Conservation (phyloP, 2,888 invertebrate genomes). For the Noctuana brunneofusca region DNA sequence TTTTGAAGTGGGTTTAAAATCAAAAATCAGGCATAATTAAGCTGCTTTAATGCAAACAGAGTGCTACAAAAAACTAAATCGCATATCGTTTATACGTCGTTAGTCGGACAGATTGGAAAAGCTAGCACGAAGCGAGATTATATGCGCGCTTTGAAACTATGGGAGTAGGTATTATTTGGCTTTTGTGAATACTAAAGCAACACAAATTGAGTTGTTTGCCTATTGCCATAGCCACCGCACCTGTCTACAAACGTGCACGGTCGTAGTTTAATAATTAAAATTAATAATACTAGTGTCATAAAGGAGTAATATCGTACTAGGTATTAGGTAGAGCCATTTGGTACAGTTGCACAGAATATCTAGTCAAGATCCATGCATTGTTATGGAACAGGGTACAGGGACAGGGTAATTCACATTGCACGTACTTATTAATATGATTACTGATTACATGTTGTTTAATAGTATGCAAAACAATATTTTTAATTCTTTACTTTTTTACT, state of each 20-base stretch:
- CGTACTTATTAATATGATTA: background rate
- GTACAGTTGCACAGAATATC: background rate
- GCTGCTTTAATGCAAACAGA: background rate
- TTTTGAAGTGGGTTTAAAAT: too few relatives aligned
- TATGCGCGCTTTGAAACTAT: constrained; percentile 47
- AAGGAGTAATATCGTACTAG: constrained; percentile 30
- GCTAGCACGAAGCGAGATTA: constrained; percentile 44
- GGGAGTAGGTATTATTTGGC: constrained; percentile 47
- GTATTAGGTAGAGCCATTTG: constrained; percentile 4
- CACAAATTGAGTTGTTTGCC: constrained; percentile 54
- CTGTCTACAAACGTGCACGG: constrained; percentile 27
- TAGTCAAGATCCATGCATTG: background rate
- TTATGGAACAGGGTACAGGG: background rate
- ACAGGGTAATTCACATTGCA: background rate
- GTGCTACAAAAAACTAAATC: background rate
- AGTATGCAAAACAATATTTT: background rate
- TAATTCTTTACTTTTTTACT: too few relatives aligned
- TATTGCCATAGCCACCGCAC: constrained; percentile 41
- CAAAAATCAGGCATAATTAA: too few relatives aligned
- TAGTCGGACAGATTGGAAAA: constrained; percentile 12
- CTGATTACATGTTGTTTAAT: too few relatives aligned
- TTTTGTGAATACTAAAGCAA: constrained; percentile 56
- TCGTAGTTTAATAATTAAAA: constrained; percentile 35
- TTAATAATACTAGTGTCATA: constrained; percentile 32
- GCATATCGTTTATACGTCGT: constrained; percentile 2